Evolutionary conservation across 2,113 vertebrate genomes (phyloP), one percentile per base, ranked within the genome.

Genomic region (Myanophis thanlyinensis): DNA sequence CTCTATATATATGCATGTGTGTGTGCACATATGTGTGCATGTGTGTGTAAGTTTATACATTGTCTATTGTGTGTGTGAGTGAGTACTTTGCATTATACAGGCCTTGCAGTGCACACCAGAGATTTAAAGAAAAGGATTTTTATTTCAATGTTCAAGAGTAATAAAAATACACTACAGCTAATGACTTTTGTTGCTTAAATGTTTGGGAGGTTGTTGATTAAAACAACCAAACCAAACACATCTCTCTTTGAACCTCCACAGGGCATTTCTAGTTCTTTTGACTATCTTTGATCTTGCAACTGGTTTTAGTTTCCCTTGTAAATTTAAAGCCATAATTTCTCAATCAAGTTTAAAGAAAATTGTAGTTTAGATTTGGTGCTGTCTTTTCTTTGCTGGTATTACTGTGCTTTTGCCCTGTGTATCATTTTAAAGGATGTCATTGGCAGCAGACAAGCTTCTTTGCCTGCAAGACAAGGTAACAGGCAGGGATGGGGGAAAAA

Each of bases 241-340:
- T 59, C 13, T 91, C 27, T 80, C 85, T 89, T 91, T 88, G 0
- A 13, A 85, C 7, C 94, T 96, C 93, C 91, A 47, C 18, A 87
- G 88, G 80, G 92, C 94, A 84, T 88, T 20, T 6, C 40, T 87
- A 62, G 85, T 67, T 40, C 47, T 91, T 40, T n/a, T 67, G 54
- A 56, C 91, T 87, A 67, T 49, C 84, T 91, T 91, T 91, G 84
- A 91, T 91, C 90, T 91, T 30, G 10, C 84, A 87, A 87, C 84
- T 87, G 90, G 90, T 87, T 91, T 91, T 87, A 48, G 84, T 91
- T 91, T 91, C 46, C 53, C 46, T 91, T 91, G 90, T 91, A 91
- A 91, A 91, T 86, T 56, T 46, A 86, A 91, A 91, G 90, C 56
- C 80, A 91, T 91, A 85, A 91, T 91, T 91, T 91, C 90, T 56